Conservation (phyloP, 2,888 invertebrate genomes). For the Allacma fusca region DNA sequence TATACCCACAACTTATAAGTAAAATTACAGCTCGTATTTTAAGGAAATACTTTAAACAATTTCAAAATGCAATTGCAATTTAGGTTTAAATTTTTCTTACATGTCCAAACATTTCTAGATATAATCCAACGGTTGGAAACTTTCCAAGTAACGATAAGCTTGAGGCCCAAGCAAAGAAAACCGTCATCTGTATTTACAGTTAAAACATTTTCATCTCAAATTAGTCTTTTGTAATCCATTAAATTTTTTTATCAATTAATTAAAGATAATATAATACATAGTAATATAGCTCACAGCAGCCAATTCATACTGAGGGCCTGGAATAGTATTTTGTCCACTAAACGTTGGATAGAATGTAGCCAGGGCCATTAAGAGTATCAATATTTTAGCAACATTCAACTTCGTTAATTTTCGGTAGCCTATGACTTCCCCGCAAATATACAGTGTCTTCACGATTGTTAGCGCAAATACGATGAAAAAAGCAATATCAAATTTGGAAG, state of each 20-base stretch:
- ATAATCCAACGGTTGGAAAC: conserved; percentile 57
- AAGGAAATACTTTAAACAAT: too few relatives aligned
- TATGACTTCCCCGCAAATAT: conserved; percentile 50
- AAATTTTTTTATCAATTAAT: too few relatives aligned
- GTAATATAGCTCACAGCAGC: conserved; percentile 32
- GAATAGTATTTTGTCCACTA: not conserved
- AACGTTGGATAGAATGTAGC: conserved; percentile 50
- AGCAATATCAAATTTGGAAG: conserved; percentile 44
- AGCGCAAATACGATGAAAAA: conserved; percentile 49
- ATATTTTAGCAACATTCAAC: conserved; percentile 51
- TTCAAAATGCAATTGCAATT: too few relatives aligned
- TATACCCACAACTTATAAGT: too few relatives aligned
- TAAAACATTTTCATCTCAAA: too few relatives aligned
- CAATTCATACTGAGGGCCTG: conserved; percentile 39
- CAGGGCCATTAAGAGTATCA: conserved; percentile 49
- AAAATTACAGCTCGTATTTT: too few relatives aligned
- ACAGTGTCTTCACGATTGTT: conserved; percentile 47
- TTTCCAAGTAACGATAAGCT: conserved; percentile 59
- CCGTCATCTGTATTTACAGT: conserved; percentile 42
- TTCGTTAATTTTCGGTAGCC: conserved; percentile 49
- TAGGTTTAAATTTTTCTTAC: too few relatives aligned
- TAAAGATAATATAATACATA: not conserved
- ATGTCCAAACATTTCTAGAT: conserved; percentile 60
- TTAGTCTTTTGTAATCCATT: too few relatives aligned
- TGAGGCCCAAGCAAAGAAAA: conserved; percentile 58